Conservation (phyloP, 2,113 vertebrate genomes). For the Leptobrachium leishanense region DNA sequence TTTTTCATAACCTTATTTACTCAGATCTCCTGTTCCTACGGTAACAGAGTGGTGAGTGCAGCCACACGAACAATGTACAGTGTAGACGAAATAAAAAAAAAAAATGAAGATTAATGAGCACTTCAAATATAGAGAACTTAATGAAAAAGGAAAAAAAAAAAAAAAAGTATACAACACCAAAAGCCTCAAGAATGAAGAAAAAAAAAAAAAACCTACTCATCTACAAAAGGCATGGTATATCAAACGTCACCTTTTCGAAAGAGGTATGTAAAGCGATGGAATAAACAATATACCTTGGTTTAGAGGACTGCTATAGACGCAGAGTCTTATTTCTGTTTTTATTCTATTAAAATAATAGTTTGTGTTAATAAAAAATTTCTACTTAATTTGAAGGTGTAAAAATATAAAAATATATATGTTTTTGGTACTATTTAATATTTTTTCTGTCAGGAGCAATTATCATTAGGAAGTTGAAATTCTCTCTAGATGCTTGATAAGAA, state of each 20-base stretch:
- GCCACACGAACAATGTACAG: constrained; percentile 64
- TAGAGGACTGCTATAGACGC: constrained; percentile 8
- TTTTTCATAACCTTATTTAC: constrained; percentile 86
- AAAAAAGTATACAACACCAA: constrained; percentile 45
- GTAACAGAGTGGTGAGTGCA: constrained; percentile 80
- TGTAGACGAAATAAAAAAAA: constrained; percentile 63
- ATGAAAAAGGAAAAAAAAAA: constrained; percentile 54
- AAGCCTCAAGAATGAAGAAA: constrained; percentile 8
- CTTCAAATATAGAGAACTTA: constrained; percentile 69
- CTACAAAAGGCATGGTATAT: constrained; percentile 23
- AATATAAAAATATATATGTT: too few species aligned
- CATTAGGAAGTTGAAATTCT: too few species aligned
- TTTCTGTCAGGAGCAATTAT: too few species aligned
- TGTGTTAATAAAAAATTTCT: not conserved
- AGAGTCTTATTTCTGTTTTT: not conserved
- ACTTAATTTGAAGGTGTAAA: not conserved
- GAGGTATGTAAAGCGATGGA: not conserved
- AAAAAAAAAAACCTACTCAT: constrained; percentile 31
- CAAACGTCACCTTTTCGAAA: constrained; percentile 19
- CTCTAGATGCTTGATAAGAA: too few species aligned
- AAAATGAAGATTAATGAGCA: constrained; percentile 84
- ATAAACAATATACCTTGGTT: constrained; percentile 6
- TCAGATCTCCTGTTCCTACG: constrained; percentile 82
- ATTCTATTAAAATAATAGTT: constrained; percentile 36
- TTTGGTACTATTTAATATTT: too few species aligned